phyloP scores from a whole-genome alignment of 2,113 vertebrate genomes.

The Cephalophus harveyi region DNA sequence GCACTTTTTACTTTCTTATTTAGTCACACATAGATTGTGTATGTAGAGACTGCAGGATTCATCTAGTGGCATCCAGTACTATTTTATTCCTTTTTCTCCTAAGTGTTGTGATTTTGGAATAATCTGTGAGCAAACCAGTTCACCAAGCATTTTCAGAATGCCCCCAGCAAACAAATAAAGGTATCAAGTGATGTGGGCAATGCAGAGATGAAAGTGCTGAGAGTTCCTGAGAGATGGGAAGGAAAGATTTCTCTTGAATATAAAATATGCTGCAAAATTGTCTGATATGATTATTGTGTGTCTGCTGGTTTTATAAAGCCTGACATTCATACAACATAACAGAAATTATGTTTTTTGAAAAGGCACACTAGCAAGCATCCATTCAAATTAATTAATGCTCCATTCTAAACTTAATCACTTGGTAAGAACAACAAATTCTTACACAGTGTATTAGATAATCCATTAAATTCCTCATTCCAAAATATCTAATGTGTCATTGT shows the following conservation, averaged over 20 bases:
- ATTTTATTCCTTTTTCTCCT: not conserved
- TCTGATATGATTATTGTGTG: not conserved
- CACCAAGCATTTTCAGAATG: not conserved
- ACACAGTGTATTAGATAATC: not conserved
- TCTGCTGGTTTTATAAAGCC: not conserved
- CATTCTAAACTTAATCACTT: not conserved
- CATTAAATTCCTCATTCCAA: not conserved
- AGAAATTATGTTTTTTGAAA: not conserved
- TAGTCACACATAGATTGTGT: not conserved
- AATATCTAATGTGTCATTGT: not conserved
- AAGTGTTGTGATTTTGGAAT: not conserved
- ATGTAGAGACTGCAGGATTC: not conserved
- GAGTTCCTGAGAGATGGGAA: not conserved
- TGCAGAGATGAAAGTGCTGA: not conserved
- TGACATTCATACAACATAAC: not conserved
- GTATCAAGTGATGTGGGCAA: not conserved
- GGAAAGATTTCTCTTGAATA: conserved; percentile 5
- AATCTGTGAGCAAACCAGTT: not conserved
- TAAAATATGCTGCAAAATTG: not conserved
- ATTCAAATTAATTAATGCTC: not conserved
- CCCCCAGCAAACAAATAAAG: not conserved
- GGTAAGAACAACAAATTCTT: conserved; percentile 5
- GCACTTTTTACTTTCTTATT: not conserved
- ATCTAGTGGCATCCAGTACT: not conserved
- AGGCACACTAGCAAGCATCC: not conserved